A percentile compares a stretch with the other conserved stretches of the same genome.
These are phyloP conservation scores for Mesocricetus auratus DNA, from an alignment of 2,113 vertebrate genomes.

Conservation along the genomic window DNA sequence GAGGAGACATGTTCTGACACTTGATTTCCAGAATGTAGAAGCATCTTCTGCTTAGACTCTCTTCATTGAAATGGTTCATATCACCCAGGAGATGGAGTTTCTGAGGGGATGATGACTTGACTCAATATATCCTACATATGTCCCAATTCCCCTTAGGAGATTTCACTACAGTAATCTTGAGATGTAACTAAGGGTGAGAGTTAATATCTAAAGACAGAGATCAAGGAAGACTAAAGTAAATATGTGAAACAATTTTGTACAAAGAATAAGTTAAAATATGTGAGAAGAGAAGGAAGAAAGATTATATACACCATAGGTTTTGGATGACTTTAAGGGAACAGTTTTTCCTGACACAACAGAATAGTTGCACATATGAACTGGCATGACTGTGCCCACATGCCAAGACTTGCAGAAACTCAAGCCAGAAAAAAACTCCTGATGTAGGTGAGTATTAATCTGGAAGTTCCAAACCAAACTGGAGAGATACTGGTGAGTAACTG, in stretches of 20 bases:
- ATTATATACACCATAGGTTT: background rate
- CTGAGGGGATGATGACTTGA: rapidly evolving
- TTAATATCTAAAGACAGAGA: background rate
- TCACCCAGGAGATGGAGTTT: background rate
- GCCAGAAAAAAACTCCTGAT: background rate
- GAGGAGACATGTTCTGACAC: background rate
- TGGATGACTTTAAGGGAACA: background rate
- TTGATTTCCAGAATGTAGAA: background rate
- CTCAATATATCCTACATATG: background rate
- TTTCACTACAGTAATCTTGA: background rate
- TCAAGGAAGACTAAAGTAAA: background rate
- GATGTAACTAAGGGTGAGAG: background rate
- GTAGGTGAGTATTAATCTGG: no score
- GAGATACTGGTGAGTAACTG: background rate
- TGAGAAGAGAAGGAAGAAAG: background rate
- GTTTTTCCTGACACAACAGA: background rate
- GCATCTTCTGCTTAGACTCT: background rate
- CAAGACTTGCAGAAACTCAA: background rate
- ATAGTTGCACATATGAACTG: background rate
- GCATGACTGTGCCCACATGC: no score
- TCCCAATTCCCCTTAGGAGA: background rate
- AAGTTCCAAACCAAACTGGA: background rate
- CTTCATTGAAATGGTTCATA: background rate
- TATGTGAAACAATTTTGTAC: background rate
- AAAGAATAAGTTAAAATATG: background rate